Evolutionary conservation across 2,888 invertebrate species (phyloP), one percentile per base, ranked within the genome.

Genomic region (Dexiosoma caninum): DNA sequence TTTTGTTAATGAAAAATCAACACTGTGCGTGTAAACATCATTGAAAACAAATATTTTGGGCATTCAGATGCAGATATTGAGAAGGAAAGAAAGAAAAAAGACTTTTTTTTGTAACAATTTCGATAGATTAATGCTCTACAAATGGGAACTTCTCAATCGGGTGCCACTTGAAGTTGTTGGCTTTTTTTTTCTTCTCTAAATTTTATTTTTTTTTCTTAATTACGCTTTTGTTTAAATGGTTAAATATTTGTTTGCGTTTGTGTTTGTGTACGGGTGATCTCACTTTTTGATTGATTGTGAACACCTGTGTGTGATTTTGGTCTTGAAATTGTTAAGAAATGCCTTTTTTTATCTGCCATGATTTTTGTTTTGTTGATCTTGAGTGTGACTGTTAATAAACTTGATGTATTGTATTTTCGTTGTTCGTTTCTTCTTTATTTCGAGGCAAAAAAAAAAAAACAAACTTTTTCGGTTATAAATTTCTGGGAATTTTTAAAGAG

Each of bases 271-370:
- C 67, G 72, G 72, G 72, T 78, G 78, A 78, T 78, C 72, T 78
- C 78, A 78, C 78, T 60, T 62, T 78, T 67, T 78, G 78, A 78
- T 72, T 72, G 72, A 78, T 78, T 78, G 78, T 78, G 72, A 78
- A 78, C 78, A 78, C 78, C 78, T 78, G 78, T 74, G 72, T 62
- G 46, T 67, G 55, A 67, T 78, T 72, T 76, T 37, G 42, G 44
- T 46, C 35, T 69, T 60, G 59, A 44, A 69, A 21, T 69, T 46
- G 53, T 76, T 76, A 53, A 70, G 51, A 60, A 69, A 53, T 55
- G 16, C 30, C 59, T 75, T 67, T 75, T 75, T 67, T 75, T 49
- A 51, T 55, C 35, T 64, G 72, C 57, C 7, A 46, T 49, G 49
- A 59, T 74, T 60, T 49, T 46, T 44, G 21, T 12, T 42, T 72